These are phyloP conservation scores for Falco cherrug DNA, from an alignment of 2,797 vertebrate species.

Conservation along the genomic window DNA sequence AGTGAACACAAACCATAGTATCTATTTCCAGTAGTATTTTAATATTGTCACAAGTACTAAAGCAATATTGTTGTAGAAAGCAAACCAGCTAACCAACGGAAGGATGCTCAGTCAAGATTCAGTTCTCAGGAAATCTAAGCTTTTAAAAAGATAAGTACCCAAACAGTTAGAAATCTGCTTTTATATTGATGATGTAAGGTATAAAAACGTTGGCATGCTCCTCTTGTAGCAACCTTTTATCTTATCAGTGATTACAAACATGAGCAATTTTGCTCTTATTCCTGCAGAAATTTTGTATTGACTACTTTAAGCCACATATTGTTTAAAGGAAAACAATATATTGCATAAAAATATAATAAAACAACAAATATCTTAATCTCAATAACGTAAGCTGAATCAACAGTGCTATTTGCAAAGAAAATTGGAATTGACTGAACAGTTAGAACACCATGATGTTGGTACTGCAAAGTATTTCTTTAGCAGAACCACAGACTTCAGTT, in stretches of 20 bases:
- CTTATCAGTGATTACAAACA: not conserved
- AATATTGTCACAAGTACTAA: not conserved
- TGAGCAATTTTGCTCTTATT: not conserved
- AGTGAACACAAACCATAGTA: not conserved
- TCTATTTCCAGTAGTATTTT: not conserved
- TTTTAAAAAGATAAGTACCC: not conserved
- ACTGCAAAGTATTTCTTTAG: slow-evolving; percentile 21
- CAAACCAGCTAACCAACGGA: not conserved
- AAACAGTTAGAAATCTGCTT: not conserved
- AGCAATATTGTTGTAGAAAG: not conserved
- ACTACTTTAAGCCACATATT: not conserved
- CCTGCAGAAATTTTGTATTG: not conserved
- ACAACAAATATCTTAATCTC: not conserved
- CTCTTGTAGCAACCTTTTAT: not conserved
- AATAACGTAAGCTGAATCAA: not conserved
- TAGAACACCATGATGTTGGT: not conserved
- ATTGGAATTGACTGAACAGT: not conserved
- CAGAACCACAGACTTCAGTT: slow-evolving; percentile 12
- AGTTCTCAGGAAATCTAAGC: not conserved
- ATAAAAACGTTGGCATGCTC: not conserved
- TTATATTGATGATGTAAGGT: not conserved
- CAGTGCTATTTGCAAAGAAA: not conserved
- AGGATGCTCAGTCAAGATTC: not conserved
- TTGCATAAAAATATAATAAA: not conserved
- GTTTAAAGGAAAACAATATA: not conserved